Conservation (phyloP, 92 coral and sea anemone species). For the Porites cylindrica region DNA sequence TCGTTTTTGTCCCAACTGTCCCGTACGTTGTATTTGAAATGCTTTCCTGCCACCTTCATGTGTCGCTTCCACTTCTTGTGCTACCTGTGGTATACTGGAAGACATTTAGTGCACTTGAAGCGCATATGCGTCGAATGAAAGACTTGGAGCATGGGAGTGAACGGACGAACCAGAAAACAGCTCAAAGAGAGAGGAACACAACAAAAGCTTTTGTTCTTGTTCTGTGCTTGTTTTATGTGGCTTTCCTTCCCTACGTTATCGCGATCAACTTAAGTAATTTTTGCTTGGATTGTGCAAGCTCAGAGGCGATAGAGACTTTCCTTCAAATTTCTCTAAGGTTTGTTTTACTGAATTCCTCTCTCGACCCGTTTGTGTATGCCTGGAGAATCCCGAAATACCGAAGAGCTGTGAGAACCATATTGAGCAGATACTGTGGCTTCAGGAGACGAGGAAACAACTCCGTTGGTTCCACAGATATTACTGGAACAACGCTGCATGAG, state of each 20-base stretch:
- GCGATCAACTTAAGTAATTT: constrained; percentile 9
- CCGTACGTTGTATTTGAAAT: background rate
- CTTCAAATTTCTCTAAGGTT: constrained; percentile 2
- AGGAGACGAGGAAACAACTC: background rate
- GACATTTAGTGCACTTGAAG: constrained; percentile 4
- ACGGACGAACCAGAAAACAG: background rate
- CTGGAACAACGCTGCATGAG: background rate
- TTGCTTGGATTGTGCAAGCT: background rate
- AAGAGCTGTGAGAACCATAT: constrained; percentile 13
- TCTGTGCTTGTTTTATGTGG: constrained; percentile 20
- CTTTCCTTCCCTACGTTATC: constrained; percentile 19
- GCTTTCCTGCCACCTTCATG: constrained; percentile 17
- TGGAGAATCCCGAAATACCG: constrained; percentile 32
- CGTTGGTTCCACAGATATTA: constrained; percentile 5
- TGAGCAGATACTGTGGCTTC: background rate
- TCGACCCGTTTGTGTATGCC: constrained; percentile 35
- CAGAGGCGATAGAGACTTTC: background rate
- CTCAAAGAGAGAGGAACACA: constrained; percentile 12
- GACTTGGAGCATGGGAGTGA: background rate
- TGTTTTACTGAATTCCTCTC: background rate
- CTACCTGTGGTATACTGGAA: constrained; percentile 25
- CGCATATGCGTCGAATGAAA: constrained; percentile 4
- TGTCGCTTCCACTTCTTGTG: constrained; percentile 1
- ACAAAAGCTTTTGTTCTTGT: constrained; percentile 29
- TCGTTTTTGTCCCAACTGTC: background rate